These are phyloP conservation scores for Polyommatus iphigenia DNA, from an alignment of 2,888 invertebrate species.

Conservation along the genomic window DNA sequence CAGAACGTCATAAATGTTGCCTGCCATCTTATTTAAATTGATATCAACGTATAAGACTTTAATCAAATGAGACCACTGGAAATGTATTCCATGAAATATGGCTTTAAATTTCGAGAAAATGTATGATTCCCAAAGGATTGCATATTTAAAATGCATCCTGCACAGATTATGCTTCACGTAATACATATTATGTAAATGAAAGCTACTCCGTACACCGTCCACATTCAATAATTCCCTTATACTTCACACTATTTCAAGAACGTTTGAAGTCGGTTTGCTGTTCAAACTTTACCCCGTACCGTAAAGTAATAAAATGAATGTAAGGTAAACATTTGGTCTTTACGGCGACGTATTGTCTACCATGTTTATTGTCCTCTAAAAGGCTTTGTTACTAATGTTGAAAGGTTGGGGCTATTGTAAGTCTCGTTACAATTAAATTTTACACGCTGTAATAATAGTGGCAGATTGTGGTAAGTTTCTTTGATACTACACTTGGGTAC, in stretches of 20 bases:
- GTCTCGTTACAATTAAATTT: slow-evolving; percentile 28
- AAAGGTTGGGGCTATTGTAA: slow-evolving; percentile 26
- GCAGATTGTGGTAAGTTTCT: slow-evolving; percentile 9
- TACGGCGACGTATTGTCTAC: slow-evolving; percentile 28
- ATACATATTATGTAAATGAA: background rate
- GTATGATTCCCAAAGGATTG: background rate
- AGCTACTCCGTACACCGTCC: background rate
- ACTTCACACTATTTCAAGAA: slow-evolving; percentile 14
- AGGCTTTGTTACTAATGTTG: slow-evolving; percentile 27
- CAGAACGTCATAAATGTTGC: too few relatives aligned
- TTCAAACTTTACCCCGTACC: slow-evolving; percentile 10
- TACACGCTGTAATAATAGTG: background rate
- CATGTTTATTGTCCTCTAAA: slow-evolving; percentile 30
- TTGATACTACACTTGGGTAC: background rate
- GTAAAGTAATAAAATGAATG: slow-evolving; percentile 28
- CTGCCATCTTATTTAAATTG: too few relatives aligned
- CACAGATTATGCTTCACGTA: background rate
- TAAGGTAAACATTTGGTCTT: slow-evolving; percentile 25
- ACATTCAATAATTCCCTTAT: background rate
- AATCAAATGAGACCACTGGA: too few relatives aligned
- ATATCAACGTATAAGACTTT: too few relatives aligned
- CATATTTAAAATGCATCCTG: background rate
- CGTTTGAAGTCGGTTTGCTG: slow-evolving; percentile 12
- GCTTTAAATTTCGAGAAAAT: background rate
- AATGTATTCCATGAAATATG: background rate